Base-by-base conservation (phyloP, 2,797 vertebrate species). In the Lutjanus argentimaculatus region DNA sequence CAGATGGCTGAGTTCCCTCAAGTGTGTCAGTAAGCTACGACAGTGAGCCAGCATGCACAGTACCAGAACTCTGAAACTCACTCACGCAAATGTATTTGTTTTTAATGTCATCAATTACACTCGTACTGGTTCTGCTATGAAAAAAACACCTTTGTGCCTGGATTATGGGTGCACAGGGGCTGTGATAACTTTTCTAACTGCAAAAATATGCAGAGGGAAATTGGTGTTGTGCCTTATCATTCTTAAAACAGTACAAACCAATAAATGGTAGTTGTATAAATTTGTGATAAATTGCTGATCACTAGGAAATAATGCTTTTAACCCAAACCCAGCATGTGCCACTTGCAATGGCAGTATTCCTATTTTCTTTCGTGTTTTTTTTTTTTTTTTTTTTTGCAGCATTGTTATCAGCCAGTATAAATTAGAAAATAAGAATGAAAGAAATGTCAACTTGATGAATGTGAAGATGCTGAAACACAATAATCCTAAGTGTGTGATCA, bases 381-480 rank as follows among this genome's bases (percentile, higher is more conserved):
- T 30, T 25, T 25, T 25, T 25, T 2, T 13, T 46, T 13, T 49
- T 30, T 58, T 52, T 6, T 45, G 48, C 48, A 10, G 49, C 70
- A 40, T 42, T n/a, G 61, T 61, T 21, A 70, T 46, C 63, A 70
- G 49, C 14, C 48, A 21, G 14, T 7, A 12, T 2, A 36, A 36
- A 36, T 36, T 36, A 36, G 30, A 36, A 36, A 36, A 36, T 36
- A 36, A 36, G 6, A 36, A 36, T 36, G 22, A 57, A 43, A 64
- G 5, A 72, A 40, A 0, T 49, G 63, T 61, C 67, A 46, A n/a
- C 15, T 70, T 75, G 46, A 71, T 80, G 2, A 66, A 75, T 72
- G 52, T 11, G 61, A 69, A 75, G 1, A 46, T 30, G 22, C 30
- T 51, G 51, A 52, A 57, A 73, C 66, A 42, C 58, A 43, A 59